Evolutionary conservation across 2,113 vertebrate species (phyloP).

Genomic region (Peromyscus polionotus): DNA sequence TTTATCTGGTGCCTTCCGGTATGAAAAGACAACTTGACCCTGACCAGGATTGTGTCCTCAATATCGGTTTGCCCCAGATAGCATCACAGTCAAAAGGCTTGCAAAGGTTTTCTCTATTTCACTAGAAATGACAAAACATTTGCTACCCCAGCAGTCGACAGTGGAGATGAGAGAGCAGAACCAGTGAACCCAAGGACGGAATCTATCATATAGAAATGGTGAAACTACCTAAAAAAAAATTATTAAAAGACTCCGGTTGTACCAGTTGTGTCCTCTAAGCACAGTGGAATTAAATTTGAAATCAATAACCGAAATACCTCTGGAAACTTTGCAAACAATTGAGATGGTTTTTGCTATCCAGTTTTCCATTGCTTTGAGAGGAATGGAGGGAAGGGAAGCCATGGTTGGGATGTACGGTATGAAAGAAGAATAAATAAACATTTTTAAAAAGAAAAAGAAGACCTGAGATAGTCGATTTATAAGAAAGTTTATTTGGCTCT

Average conservation of each 20-base stretch:
- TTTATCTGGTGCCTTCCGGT: background rate
- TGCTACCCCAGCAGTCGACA: too few species aligned
- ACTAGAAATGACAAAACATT: background rate
- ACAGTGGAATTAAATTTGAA: background rate
- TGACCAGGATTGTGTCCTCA: background rate
- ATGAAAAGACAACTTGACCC: background rate
- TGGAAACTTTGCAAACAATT: background rate
- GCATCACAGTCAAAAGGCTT: background rate
- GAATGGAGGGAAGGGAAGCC: too few species aligned
- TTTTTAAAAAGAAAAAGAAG: background rate
- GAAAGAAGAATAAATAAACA: background rate
- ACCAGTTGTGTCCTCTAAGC: background rate
- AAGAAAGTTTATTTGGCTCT: background rate
- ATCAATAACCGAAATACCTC: background rate
- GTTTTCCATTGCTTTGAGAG: background rate
- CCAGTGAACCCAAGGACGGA: background rate
- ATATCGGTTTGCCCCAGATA: background rate
- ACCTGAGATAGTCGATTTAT: background rate
- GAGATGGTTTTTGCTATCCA: background rate
- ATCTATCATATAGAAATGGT: background rate
- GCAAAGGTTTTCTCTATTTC: background rate
- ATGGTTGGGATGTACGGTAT: background rate
- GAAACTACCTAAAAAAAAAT: background rate
- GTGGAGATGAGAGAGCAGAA: too few species aligned
- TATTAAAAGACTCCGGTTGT: background rate